Percentiles rank a stretch among this genome's conserved stretches.
These are phyloP conservation scores for Schizotus pectinicornis DNA, from an alignment of 2,888 invertebrate genomes.

Conservation along the genomic window DNA sequence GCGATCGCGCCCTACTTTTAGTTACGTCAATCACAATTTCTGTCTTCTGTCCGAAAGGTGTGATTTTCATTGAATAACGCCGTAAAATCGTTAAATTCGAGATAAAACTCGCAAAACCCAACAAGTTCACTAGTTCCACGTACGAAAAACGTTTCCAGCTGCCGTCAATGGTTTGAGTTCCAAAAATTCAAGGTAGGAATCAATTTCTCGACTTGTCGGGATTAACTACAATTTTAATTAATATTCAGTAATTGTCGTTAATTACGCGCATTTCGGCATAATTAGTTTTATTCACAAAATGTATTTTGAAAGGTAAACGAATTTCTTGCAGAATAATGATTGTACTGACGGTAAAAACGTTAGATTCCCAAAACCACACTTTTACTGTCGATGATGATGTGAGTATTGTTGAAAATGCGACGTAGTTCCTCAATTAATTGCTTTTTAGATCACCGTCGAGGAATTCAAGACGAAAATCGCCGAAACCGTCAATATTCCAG, in stretches of 20 bases:
- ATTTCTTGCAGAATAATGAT: conserved; percentile 64
- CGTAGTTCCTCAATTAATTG: background rate
- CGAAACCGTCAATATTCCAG: conserved; percentile 78
- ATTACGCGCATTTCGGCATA: conserved; percentile 11
- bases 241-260: conserved; percentile 1
- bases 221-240: background rate
- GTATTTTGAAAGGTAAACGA: background rate
- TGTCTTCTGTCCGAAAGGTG: background rate
- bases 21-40: too few relatives aligned
- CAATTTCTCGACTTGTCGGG: too few relatives aligned
- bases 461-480: conserved; percentile 82
- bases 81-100: background rate
- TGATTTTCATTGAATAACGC: background rate
- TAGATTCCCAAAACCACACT: conserved; percentile 85
- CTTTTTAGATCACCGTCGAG: conserved; percentile 75
- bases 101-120: conserved; percentile 7
- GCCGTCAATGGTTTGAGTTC: too few relatives aligned
- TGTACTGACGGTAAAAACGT: conserved; percentile 85
- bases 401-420: conserved; percentile 58
- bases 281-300: background rate
- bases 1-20: too few relatives aligned
- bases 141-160: background rate
- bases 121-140: background rate
- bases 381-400: conserved; percentile 86
- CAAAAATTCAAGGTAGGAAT: too few relatives aligned